phyloP scores from a whole-genome alignment of 1,140 invertebrate genomes.

The Drosophila melanica region DNA sequence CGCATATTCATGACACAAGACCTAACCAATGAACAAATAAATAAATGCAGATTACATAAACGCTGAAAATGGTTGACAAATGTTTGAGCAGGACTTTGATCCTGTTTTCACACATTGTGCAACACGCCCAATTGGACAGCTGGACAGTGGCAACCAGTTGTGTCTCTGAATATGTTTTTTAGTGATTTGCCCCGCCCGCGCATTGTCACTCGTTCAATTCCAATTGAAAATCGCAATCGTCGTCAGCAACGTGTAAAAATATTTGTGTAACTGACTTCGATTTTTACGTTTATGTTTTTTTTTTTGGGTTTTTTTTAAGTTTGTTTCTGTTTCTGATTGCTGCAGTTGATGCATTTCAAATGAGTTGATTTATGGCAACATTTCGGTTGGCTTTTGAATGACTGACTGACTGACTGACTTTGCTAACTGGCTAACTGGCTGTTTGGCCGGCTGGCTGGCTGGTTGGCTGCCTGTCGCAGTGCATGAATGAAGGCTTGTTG shows the following conservation, averaged over 20 bases:
- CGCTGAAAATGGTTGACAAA: constrained; percentile 71
- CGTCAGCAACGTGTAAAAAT: constrained; percentile 71
- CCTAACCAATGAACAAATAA: constrained; percentile 10
- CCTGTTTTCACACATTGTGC: constrained; percentile 81
- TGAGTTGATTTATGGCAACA: constrained; percentile 80
- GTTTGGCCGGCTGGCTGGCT: constrained; percentile 35
- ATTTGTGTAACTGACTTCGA: constrained; percentile 78
- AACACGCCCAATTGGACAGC: constrained; percentile 52
- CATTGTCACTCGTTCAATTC: constrained; percentile 69
- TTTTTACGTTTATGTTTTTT: constrained; percentile 45
- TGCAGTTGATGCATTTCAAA: constrained; percentile 81
- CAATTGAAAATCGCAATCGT: constrained; percentile 68
- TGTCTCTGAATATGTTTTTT: constrained; percentile 24
- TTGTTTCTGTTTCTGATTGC: constrained; percentile 77
- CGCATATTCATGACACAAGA: constrained; percentile 63
- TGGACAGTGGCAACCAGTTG: constrained; percentile 1
- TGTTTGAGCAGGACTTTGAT: constrained; percentile 78
- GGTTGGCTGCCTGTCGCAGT: constrained; percentile 59
- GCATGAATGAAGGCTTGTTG: constrained; percentile 81
- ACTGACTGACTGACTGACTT: constrained; percentile 45
- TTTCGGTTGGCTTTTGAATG: constrained; percentile 70
- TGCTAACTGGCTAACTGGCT: constrained; percentile 37
- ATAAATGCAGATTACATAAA: constrained; percentile 70
- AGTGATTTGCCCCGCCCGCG: constrained; percentile 61
- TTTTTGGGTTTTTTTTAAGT: constrained; percentile 59